phyloP scores from a whole-genome alignment of 2,113 vertebrate species.

The Cathartes aura region DNA sequence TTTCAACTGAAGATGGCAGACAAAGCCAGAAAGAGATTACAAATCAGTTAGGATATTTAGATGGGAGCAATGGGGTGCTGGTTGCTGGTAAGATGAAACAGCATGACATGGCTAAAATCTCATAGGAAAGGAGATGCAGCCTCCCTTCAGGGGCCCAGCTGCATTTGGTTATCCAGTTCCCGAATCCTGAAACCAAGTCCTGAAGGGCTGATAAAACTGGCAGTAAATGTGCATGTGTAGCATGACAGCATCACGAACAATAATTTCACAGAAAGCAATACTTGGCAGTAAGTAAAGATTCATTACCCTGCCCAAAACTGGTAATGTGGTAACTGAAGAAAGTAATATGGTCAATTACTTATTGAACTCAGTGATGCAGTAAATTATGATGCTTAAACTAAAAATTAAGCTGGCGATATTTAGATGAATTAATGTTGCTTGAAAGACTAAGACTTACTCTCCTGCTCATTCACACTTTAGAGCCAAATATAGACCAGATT shows the following conservation, averaged over 20 bases:
- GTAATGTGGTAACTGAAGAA: not conserved
- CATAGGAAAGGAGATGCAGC: not conserved
- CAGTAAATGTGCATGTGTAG: not conserved
- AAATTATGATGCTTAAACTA: slow-evolving; percentile 25
- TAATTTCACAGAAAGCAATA: not conserved
- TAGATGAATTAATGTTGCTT: not conserved
- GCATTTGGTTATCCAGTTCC: not conserved
- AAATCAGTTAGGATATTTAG: not conserved
- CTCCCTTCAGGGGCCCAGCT: not conserved
- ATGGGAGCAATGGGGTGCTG: not conserved
- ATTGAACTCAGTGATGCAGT: not conserved
- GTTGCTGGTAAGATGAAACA: not conserved
- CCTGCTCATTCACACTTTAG: not conserved
- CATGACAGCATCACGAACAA: not conserved
- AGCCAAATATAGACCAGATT: not conserved
- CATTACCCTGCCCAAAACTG: not conserved
- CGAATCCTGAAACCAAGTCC: not conserved
- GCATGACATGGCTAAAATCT: not conserved
- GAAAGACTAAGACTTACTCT: not conserved
- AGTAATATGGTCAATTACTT: slow-evolving; percentile 2
- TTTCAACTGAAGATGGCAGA: not conserved
- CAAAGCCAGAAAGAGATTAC: not conserved
- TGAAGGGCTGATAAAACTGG: not conserved
- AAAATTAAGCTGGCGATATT: slow-evolving; percentile 7
- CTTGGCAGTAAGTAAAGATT: not conserved